Evolutionary conservation across 2,888 invertebrate genomes (phyloP).

Genomic region (Dynastes hyllus): DNA sequence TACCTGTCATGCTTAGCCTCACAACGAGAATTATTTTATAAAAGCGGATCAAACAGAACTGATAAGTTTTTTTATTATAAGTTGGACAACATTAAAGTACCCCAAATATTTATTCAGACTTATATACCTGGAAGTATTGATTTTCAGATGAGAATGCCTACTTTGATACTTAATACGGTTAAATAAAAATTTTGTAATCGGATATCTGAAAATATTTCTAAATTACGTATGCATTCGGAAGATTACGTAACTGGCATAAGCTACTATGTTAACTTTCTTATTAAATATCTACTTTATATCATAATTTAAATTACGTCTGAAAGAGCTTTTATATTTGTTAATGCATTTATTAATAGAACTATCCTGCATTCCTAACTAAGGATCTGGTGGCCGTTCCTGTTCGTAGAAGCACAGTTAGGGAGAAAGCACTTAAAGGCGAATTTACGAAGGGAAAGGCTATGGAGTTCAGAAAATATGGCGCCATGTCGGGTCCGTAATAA

Average conservation of each 20-base stretch:
- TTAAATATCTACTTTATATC: not conserved
- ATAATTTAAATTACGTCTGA: not conserved
- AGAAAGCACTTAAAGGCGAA: slow-evolving; percentile 62
- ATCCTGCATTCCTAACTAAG: slow-evolving; percentile 12
- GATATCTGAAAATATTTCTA: not conserved
- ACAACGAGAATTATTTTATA: slow-evolving; percentile 42
- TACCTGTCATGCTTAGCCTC: slow-evolving; percentile 43
- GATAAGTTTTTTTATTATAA: slow-evolving; percentile 48
- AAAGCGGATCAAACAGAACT: slow-evolving; percentile 39
- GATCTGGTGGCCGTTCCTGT: not conserved
- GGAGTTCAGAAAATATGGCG: slow-evolving; percentile 66
- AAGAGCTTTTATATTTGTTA: no score
- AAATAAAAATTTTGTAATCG: not conserved
- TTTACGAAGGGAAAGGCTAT: slow-evolving; percentile 61
- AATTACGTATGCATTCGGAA: no score
- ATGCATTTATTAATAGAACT: not conserved
- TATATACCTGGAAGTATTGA: slow-evolving; percentile 30
- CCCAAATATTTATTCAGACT: slow-evolving; percentile 46
- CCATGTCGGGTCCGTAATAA: slow-evolving; percentile 66
- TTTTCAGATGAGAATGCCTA: slow-evolving; percentile 51
- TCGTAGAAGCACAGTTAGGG: slow-evolving; percentile 47
- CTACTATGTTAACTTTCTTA: no score
- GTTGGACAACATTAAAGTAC: slow-evolving; percentile 38
- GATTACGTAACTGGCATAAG: no score
- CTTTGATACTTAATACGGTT: not conserved